These are phyloP conservation scores for Hemibagrus wyckioides DNA, from an alignment of 2,113 vertebrate species.

Conservation along the genomic window DNA sequence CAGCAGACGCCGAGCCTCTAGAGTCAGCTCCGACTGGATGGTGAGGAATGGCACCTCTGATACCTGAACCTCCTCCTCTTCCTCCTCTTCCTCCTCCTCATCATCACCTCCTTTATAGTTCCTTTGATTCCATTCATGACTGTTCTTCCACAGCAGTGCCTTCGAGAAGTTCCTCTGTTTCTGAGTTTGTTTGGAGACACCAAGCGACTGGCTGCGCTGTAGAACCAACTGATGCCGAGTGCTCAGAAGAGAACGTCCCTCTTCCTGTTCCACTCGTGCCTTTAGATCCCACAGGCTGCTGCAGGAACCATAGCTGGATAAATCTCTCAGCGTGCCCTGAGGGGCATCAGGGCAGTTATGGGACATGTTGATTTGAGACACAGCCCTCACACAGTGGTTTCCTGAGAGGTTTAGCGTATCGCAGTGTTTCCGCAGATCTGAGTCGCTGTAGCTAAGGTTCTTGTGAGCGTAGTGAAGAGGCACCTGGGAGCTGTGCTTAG, in stretches of 20 bases:
- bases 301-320: conserved; percentile 60
- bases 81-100: conserved; percentile 29
- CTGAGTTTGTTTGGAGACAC: conserved; percentile 57
- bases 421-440: conserved; percentile 80
- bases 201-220: conserved; percentile 75
- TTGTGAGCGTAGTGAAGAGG: conserved; percentile 81
- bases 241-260: conserved; percentile 60
- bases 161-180: conserved; percentile 38
- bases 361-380: conserved; percentile 9
- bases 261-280: conserved; percentile 63
- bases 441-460: conserved; percentile 91
- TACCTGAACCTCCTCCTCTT: conserved; percentile 48
- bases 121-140: conserved; percentile 30
- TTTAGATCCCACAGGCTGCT: conserved; percentile 79
- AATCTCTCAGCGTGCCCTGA: conserved; percentile 55
- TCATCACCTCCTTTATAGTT: conserved; percentile 28
- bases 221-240: conserved; percentile 67
- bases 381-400: conserved; percentile 57
- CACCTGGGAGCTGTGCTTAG: conserved; percentile 72
- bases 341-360: neutral
- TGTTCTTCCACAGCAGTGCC: conserved; percentile 56
- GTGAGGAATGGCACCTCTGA: conserved; percentile 77
- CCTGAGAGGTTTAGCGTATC: conserved; percentile 76
- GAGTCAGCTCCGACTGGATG: conserved; percentile 79
- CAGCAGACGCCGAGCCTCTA: conserved; percentile 80